phyloP scores from a whole-genome alignment of 2,797 vertebrate genomes.

The Mycteria americana region DNA sequence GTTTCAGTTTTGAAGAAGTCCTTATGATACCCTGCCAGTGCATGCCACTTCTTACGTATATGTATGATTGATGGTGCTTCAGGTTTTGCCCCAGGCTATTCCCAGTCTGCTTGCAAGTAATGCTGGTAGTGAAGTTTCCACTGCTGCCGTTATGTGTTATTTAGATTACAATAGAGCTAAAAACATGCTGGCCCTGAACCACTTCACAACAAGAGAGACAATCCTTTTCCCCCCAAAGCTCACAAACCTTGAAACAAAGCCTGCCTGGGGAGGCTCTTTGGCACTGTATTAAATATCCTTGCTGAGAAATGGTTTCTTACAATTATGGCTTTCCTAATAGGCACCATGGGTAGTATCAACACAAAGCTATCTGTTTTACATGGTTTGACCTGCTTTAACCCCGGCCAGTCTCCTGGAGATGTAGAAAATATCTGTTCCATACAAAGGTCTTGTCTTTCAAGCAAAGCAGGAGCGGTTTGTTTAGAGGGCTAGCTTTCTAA shows the following conservation, averaged over 20 bases:
- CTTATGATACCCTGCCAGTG: neutral
- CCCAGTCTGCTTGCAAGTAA: neutral
- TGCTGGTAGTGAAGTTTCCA: neutral
- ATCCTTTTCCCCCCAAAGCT: neutral
- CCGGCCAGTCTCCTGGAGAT: slow-evolving; percentile 14
- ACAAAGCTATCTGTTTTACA: slow-evolving; percentile 36
- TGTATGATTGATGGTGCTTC: slow-evolving; percentile 7
- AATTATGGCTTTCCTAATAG: slow-evolving; percentile 21
- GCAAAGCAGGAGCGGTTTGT: neutral
- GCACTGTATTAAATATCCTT: slow-evolving; percentile 33
- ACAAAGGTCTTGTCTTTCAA: slow-evolving; percentile 4
- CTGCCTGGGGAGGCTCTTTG: slow-evolving; percentile 21
- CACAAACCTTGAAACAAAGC: slow-evolving; percentile 39
- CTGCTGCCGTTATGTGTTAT: neutral
- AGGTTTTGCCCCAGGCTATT: slow-evolving; percentile 28
- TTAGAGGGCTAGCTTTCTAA: neutral
- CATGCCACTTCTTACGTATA: neutral
- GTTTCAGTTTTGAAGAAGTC: neutral
- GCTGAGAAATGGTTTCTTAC: slow-evolving; percentile 30
- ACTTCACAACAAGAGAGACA: neutral
- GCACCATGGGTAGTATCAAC: neutral
- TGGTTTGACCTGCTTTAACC: slow-evolving; percentile 48
- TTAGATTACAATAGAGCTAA: neutral
- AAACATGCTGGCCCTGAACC: neutral
- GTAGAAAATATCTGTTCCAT: neutral